Conservation (phyloP, 1,140 invertebrate genomes). For the Drosophila ambigua region DNA sequence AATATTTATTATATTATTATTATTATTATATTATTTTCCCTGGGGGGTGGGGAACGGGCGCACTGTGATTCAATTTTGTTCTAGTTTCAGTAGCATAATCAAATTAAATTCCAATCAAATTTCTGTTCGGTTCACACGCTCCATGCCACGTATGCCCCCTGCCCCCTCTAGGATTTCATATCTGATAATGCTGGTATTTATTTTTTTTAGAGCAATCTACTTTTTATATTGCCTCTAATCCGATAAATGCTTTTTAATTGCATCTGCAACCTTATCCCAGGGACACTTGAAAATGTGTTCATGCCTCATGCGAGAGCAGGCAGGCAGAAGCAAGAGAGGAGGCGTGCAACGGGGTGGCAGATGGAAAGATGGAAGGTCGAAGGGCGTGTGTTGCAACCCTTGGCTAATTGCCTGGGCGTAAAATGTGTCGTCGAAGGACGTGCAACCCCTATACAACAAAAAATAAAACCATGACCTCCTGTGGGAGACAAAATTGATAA, state of each 20-base stretch:
- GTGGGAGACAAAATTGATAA: constrained; percentile 30
- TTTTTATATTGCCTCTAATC: constrained; percentile 61
- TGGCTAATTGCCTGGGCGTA: constrained; percentile 66
- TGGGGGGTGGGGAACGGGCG: background rate
- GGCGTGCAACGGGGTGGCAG: constrained; percentile 1
- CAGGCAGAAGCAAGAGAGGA: constrained; percentile 4
- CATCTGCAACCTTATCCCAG: constrained; percentile 55
- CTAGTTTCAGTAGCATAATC: constrained; percentile 24
- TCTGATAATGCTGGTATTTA: constrained; percentile 49
- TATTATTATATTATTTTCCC: background rate
- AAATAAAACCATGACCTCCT: constrained; percentile 22
- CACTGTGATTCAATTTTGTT: constrained; percentile 4
- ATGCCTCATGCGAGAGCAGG: constrained; percentile 23
- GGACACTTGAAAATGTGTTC: constrained; percentile 59
- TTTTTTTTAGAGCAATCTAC: constrained; percentile 50
- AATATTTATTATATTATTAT: no score
- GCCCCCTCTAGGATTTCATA: constrained; percentile 15
- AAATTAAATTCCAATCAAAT: constrained; percentile 50
- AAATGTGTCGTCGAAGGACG: constrained; percentile 54
- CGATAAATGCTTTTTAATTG: constrained; percentile 78
- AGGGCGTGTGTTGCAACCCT: constrained; percentile 47
- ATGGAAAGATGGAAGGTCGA: constrained; percentile 13
- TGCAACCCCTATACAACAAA: constrained; percentile 43
- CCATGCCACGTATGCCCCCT: background rate
- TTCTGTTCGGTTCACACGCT: constrained; percentile 59